Base-by-base conservation (phyloP, 2,113 vertebrate species). In the Sinocyclocheilus anophthalmus region DNA sequence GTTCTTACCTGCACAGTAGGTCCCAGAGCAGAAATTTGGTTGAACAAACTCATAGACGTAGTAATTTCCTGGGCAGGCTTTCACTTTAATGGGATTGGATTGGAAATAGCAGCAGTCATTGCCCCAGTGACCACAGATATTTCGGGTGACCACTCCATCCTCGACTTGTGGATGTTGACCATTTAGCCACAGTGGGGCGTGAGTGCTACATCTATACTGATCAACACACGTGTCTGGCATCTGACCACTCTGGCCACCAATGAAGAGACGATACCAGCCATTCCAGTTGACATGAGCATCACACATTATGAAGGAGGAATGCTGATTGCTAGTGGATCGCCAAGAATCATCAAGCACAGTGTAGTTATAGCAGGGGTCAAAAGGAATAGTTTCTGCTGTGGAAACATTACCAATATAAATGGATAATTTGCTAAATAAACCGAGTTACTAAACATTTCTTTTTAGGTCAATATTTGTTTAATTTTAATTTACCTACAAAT, bases 1-100 rank as follows among this genome's bases (percentile, higher is more conserved):
- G 5, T 50, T 0, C 9, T 67, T 86, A 88, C 87, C 85, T 75
- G 85, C 81, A 45, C 87, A 88, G 75, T 88, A 88, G 1, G 72
- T 70, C 48, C 72, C 26, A 59, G 14, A 3, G 65, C 85, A 88
- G 57, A 10, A 18, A 57, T 1, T 13, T 48, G 88, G 65, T 3
- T 10, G 61, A 50, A 63, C 72, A 59, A 84, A 65, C 37, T 84
- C 83, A 61, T 84, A 84, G 14, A 84, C 83, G 16, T 82, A 76
- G 30, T 61, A 80, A 42, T 61, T 80, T n/a, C 78, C 78, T n/a
- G 78, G 78, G 22, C 78, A 80, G 33, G 78, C 78, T 59, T 79
- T 79, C 18, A 79, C 76, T 55, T 55, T 24, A 69, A 83, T 83
- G 11, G 65, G 39, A 83, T 70, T 67, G 26, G 65, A 83, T 12